A percentile compares a stretch with the other conserved stretches of the same genome.
These are phyloP conservation scores for Drosophila murphyi DNA, from an alignment of 1,140 invertebrate genomes.

Conservation along the genomic window DNA sequence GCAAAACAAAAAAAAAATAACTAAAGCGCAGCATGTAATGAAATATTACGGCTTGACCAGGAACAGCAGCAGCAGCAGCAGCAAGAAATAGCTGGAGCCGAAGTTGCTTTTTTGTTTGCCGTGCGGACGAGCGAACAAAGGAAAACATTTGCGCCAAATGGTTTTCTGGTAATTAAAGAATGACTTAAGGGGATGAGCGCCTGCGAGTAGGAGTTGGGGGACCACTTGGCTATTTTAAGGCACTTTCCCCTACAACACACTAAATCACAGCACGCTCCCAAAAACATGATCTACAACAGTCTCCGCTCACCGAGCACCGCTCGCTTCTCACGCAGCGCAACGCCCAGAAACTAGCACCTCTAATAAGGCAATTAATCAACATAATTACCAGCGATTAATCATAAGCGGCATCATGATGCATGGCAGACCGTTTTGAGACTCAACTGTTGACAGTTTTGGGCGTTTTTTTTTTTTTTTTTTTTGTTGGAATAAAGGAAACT, in stretches of 20 bases:
- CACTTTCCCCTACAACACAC: conserved; percentile 14
- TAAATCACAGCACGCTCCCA: conserved; percentile 60
- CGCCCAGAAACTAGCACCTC: conserved; percentile 39
- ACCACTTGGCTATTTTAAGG: conserved; percentile 56
- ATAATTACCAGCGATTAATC: conserved; percentile 84
- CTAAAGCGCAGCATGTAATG: conserved; percentile 61
- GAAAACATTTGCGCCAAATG: conserved; percentile 77
- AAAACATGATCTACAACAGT: conserved; percentile 66
- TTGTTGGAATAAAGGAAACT: conserved; percentile 25
- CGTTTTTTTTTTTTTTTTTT: conserved; percentile 22
- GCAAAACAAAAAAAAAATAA: conserved; percentile 42
- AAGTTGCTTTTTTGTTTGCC: conserved; percentile 52
- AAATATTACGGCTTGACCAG: conserved; percentile 76
- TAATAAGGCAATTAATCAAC: conserved; percentile 84
- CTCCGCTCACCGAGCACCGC: conserved; percentile 10
- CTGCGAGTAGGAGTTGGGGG: neutral
- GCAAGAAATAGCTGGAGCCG: neutral
- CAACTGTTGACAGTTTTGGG: conserved; percentile 72
- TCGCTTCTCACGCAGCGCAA: conserved; percentile 56
- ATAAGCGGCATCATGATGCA: conserved; percentile 51
- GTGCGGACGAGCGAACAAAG: conserved; percentile 61
- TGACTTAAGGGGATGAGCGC: conserved; percentile 16
- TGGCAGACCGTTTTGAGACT: conserved; percentile 14
- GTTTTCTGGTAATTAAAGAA: conserved; percentile 76
- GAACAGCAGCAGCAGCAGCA: conserved; percentile 5